Base-by-base conservation (phyloP, 2,888 invertebrate genomes). In the Andrena bicolor region DNA sequence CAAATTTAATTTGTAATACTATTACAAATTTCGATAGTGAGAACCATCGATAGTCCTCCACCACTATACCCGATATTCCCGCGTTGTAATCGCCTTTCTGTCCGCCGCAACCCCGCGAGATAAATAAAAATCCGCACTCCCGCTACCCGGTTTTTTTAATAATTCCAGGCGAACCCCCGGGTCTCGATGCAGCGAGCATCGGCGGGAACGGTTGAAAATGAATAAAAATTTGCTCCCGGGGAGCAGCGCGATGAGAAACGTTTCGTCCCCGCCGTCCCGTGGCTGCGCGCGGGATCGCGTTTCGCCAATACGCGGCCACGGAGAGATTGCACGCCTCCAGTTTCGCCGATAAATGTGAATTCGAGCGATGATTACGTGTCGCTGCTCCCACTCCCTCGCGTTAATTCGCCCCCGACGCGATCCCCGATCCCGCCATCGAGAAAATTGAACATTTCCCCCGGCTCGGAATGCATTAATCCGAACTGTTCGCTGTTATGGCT, bases 291-390 rank as follows among this genome's bases (percentile, higher is more conserved):
- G 2, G 49, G 8, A 16, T 10, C 8, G 23, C 20, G 32, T 68
- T 23, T 53, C 51, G 23, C 23, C 53, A 30, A 61, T 23, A 7
- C 23, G 16, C n/a, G 4, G 10, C 1, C 23, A 4, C n/a, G 20
- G 10, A n/a, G 35, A 63, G 41, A 48, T 49, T 16, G 26, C 6
- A 4, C 26, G 58, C 6, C 41, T 48, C 49, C 2, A 8, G 51
- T 32, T 58, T 66, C 58, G 23, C 16, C 76, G n/a, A 80, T 85
- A 85, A 76, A 82, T 80, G 70, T 35, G 53, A 61, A 49, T 51
- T 35, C 76, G 53, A 70, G 56, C 58, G 78, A 66, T 32, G 63
- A 82, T 85, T 79, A 82, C 61, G 64, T 64, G 77, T 48, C 64
- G 41, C 10, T 71, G 69, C n/a, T 32, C 8, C 23, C 20, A 32